Conservation (phyloP, 2,888 invertebrate genomes). For the Macrophya alboannulata region DNA sequence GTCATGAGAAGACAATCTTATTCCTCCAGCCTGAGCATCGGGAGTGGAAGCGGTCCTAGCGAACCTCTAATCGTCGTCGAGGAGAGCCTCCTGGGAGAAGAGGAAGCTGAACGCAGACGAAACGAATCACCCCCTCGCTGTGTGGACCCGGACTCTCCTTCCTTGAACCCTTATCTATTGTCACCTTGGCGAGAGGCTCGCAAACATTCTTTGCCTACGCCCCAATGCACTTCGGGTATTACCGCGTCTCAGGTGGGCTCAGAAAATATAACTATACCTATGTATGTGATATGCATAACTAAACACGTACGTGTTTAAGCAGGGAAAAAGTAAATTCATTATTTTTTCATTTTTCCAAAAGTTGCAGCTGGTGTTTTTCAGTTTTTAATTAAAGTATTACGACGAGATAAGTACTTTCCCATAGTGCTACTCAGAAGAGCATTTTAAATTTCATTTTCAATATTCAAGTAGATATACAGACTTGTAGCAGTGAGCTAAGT, state of each 20-base stretch:
- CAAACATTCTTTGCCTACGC: slow-evolving; percentile 92
- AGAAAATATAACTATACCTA: not conserved
- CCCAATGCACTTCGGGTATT: slow-evolving; percentile 92
- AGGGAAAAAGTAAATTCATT: not conserved
- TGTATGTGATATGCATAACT: not conserved
- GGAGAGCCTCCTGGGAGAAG: slow-evolving; percentile 87
- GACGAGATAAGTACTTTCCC: not conserved
- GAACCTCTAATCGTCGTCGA: slow-evolving; percentile 93
- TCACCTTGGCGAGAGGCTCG: slow-evolving; percentile 91
- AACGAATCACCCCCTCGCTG: slow-evolving; percentile 83
- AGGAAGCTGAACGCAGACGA: slow-evolving; percentile 82
- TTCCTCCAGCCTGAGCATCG: slow-evolving; percentile 66
- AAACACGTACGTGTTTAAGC: not conserved
- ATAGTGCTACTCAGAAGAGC: not conserved
- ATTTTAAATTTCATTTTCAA: not conserved
- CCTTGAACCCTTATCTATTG: slow-evolving; percentile 89
- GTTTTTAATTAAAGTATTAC: not conserved
- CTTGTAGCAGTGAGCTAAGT: too few relatives aligned
- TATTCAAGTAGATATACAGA: too few relatives aligned
- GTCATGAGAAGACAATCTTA: slow-evolving; percentile 75
- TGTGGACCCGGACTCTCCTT: slow-evolving; percentile 89
- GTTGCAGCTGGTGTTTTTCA: not conserved
- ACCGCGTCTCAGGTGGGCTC: slow-evolving; percentile 88
- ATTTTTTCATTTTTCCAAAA: not conserved
- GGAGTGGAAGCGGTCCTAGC: slow-evolving; percentile 77